Evolutionary conservation across 2,888 invertebrate genomes (phyloP).

Genomic region (Drosophila acutilabella): DNA sequence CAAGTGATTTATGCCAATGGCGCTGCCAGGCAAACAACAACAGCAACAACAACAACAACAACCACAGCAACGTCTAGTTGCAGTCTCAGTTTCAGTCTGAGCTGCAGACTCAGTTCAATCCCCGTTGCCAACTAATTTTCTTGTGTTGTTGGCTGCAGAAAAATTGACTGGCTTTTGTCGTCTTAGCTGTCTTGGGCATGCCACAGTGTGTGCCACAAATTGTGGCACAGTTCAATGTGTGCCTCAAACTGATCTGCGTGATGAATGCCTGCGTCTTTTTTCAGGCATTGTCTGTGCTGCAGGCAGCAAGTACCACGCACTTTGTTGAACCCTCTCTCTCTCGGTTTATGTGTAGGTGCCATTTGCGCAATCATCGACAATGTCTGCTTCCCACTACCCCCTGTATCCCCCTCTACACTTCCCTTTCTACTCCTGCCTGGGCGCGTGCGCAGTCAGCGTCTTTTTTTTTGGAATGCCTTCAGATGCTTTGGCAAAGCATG

Average conservation of each 20-base stretch:
- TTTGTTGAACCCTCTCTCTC: slow-evolving; percentile 47
- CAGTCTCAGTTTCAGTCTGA: slow-evolving; percentile 19
- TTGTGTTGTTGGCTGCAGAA: slow-evolving; percentile 75
- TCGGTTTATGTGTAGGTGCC: slow-evolving; percentile 72
- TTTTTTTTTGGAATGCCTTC: slow-evolving; percentile 72
- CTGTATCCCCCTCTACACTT: neutral
- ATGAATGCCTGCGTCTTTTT: slow-evolving; percentile 66
- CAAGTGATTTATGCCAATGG: slow-evolving; percentile 79
- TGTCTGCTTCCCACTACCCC: slow-evolving; percentile 8
- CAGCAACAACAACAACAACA: slow-evolving; percentile 22
- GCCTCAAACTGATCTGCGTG: slow-evolving; percentile 69
- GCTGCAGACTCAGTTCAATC: slow-evolving; percentile 13
- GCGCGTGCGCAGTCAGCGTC: slow-evolving; percentile 66
- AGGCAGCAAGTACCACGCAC: slow-evolving; percentile 76
- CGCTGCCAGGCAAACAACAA: slow-evolving; percentile 55
- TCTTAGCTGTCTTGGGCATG: slow-evolving; percentile 54
- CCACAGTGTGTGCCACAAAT: slow-evolving; percentile 19
- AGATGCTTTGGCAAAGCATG: slow-evolving; percentile 46
- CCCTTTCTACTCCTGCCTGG: slow-evolving; percentile 33
- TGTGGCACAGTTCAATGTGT: neutral
- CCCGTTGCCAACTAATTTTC: slow-evolving; percentile 71
- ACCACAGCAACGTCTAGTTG: slow-evolving; percentile 2
- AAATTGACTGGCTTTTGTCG: slow-evolving; percentile 79
- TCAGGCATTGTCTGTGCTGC: slow-evolving; percentile 40
- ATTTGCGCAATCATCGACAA: slow-evolving; percentile 78